Base-by-base conservation (phyloP, 2,797 vertebrate species). In the Lacerta bilineata region DNA sequence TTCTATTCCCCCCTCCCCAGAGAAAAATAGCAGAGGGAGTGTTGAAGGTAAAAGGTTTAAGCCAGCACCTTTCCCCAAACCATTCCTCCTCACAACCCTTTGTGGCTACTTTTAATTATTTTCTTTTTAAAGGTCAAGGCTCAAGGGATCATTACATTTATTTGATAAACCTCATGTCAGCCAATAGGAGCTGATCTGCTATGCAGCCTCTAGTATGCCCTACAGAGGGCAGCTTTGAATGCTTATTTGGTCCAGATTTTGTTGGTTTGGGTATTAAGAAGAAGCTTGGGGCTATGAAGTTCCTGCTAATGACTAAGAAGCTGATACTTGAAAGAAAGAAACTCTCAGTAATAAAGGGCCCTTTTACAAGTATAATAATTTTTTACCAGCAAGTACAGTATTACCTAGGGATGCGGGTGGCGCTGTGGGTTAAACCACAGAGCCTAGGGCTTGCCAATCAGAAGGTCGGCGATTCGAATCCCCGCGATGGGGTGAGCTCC, bases 51-150 rank as follows among this genome's bases (percentile, higher is more conserved):
- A 46, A 78, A 66, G 17, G n/a, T 66, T 68, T 86, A 75, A 85
- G 83, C 50, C 77, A 2, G 39, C 27, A 25, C 10, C 68, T 84
- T 41, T 46, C 36, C 36, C 76, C 55, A 20, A 50, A 50, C 33
- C 46, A 39, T 36, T 59, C 17, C 39, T 78, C 74, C 29, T 5
- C n/a, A 33, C 61, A 68, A 61, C 29, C 64, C 66, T 68, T 20
- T 50, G 75, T 69, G n/a, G 84, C 33, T 79, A 41, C 41, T 86
- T 78, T 86, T 78, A 17, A 75, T 41, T 39, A 39, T 74, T 74
- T 74, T 74, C 3, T 80, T 39, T 82, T 82, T 41, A 78, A 46
- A 55, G 8, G n/a, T 18, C 41, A 68, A 61, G 75, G 78, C 10
- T 7, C 59, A 18, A 23, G 59, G 20, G 18, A 61, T 61, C 50